A percentile compares a stretch with the other conserved stretches of the same genome.
These are phyloP conservation scores for Pangasianodon hypophthalmus DNA, from an alignment of 2,113 vertebrate genomes.

Conservation along the genomic window DNA sequence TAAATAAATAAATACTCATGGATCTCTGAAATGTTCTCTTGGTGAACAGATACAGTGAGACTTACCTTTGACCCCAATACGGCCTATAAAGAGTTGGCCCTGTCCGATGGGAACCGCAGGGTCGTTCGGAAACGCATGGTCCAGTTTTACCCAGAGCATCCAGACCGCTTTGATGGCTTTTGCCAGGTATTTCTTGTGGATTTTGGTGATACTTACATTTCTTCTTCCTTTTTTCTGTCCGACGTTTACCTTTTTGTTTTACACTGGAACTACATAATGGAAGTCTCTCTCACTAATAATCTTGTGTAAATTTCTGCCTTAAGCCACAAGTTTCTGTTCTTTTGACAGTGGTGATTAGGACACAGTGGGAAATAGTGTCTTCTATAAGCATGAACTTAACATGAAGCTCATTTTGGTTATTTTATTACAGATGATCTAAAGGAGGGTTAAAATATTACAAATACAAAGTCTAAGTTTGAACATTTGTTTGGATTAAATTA, in stretches of 20 bases:
- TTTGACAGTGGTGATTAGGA: no score
- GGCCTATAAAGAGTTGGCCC: conserved; percentile 72
- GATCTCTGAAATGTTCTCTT: neutral
- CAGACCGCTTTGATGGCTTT: conserved; percentile 78
- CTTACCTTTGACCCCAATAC: conserved; percentile 77
- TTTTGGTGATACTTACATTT: neutral
- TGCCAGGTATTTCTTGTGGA: conserved; percentile 67
- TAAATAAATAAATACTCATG: neutral
- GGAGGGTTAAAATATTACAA: neutral
- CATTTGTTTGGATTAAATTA: neutral
- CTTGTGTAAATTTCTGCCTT: neutral
- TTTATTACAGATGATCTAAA: no score
- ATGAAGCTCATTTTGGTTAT: no score
- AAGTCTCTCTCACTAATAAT: neutral
- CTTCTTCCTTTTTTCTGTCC: neutral
- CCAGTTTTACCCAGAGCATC: conserved; percentile 73
- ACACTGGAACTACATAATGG: neutral
- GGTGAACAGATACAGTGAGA: conserved; percentile 65
- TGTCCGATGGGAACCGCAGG: conserved; percentile 70
- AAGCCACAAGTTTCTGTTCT: no score
- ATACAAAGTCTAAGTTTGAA: neutral
- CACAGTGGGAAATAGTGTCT: neutral
- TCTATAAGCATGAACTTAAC: neutral
- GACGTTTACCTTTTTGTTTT: neutral
- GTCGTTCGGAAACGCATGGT: conserved; percentile 59